Evolutionary conservation across 2,797 vertebrate species (phyloP), one percentile per base, ranked within the genome.

Genomic region (Mycteria americana): DNA sequence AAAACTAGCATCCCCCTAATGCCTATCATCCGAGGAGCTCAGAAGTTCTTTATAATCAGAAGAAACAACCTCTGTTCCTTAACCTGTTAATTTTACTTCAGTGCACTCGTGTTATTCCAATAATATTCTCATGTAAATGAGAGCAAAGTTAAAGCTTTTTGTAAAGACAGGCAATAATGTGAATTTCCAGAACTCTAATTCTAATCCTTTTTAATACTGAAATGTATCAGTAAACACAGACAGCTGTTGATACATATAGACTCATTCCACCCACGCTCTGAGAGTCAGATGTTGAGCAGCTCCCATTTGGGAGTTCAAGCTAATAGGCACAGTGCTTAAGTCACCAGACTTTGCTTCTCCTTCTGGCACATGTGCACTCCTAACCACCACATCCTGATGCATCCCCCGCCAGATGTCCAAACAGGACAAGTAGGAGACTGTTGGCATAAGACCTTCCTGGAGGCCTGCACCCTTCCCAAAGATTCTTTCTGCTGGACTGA

Each of bases 181-280:
- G 43, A 43, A 63, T 70, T 94, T 91, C 33, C 9, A 1, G 31
- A 90, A 84, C 8, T 50, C n/a, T 85, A 75, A 39, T 78, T 87
- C 65, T 39, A 60, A 57, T 30, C 3, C 3, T 43, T 78, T 88
- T 77, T 37, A 57, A 51, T 62, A 37, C 19, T 41, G 28, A 31
- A 88, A 41, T 37, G 3, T 63, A 74, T 63, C 67, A 67, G 75
- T 67, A 91, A 94, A 91, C 53, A 85, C 0, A 1, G 80, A 27
- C 86, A 96, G 81, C 74, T 96, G 74, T 89, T 89, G 74, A 79
- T 79, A 92, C 68, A 18, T 74, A 74, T 35, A 92, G 81, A 76
- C 51, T 64, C 67, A 85, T 96, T 89, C 91, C 78, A 73, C 81
- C 84, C 70, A 69, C 8, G 2, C 74, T 86, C 41, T 51, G 39